Evolutionary conservation across 1,140 invertebrate genomes (phyloP).

Genomic region (Achroia grisella): DNA sequence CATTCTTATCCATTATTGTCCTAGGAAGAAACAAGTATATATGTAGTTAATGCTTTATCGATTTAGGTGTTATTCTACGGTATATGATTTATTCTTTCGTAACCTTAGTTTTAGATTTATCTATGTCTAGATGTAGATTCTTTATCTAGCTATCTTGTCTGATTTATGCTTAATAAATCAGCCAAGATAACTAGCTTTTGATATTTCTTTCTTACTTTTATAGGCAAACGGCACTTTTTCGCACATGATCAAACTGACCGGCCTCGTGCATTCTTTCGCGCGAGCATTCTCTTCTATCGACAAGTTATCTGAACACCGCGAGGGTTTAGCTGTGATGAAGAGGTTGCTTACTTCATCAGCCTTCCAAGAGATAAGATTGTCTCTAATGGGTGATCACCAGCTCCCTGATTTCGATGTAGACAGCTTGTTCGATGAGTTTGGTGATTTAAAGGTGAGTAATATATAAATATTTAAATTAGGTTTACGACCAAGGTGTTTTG

Average conservation of each 20-base stretch:
- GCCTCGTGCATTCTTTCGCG: constrained; percentile 66
- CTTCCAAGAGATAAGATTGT: constrained; percentile 25
- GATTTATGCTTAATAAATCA: no score
- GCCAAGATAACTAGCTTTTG: no score
- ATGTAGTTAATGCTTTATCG: no score
- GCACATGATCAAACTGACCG: constrained; percentile 70
- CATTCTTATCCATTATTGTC: no score
- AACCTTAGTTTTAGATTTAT: no score
- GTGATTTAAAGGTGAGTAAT: constrained; percentile 43
- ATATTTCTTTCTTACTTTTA: constrained; percentile 5
- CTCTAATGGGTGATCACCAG: constrained; percentile 25
- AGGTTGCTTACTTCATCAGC: constrained; percentile 45
- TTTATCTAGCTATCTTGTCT: no score
- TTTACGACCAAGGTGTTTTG: no score
- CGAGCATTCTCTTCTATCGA: constrained; percentile 62
- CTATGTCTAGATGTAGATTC: no score
- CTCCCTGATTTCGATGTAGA: constrained; percentile 42
- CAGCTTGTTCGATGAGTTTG: constrained; percentile 45
- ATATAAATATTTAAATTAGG: no score
- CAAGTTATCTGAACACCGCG: constrained; percentile 60
- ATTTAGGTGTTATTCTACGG: no score
- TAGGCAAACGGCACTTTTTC: constrained; percentile 76
- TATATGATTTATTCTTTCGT: no score
- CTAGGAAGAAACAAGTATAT: no score
- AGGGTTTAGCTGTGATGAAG: constrained; percentile 61